A percentile compares a stretch with the other conserved stretches of the same genome.
phyloP scores from a whole-genome alignment of 2,888 invertebrate genomes.

The Cerceris ruficornis region DNA sequence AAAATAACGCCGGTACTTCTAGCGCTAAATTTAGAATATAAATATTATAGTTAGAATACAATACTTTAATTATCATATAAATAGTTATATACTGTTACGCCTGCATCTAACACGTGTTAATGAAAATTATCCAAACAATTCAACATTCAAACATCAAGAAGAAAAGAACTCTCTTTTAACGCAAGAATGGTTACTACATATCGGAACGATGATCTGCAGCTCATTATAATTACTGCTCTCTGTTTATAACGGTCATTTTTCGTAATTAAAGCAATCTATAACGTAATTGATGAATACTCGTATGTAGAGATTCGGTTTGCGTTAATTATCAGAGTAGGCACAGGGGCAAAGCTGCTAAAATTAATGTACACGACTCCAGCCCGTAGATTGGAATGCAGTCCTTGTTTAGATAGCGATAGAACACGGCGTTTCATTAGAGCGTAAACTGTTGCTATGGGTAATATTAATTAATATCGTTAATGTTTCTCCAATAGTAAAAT shows the following conservation, averaged over 20 bases:
- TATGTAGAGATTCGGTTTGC: not conserved
- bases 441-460: not conserved
- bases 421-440: not conserved
- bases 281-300: not conserved
- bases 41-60: too few relatives aligned
- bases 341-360: not conserved
- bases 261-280: not conserved
- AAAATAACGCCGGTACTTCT: too few relatives aligned
- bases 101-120: too few relatives aligned
- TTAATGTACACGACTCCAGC: constrained; percentile 6
- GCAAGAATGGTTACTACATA: too few relatives aligned
- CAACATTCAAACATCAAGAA: too few relatives aligned
- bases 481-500: not conserved
- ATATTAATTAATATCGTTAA: not conserved
- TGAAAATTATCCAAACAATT: too few relatives aligned
- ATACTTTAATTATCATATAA: too few relatives aligned
- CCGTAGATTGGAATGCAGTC: not conserved
- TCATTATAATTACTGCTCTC: not conserved
- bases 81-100: too few relatives aligned
- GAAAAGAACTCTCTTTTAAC: too few relatives aligned
- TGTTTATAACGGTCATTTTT: not conserved
- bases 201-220: too few relatives aligned
- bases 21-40: too few relatives aligned
- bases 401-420: not conserved
- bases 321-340: constrained; percentile 4